phyloP scores from a whole-genome alignment of 2,888 invertebrate genomes.

The Liopterus haemorrhoidalis region DNA sequence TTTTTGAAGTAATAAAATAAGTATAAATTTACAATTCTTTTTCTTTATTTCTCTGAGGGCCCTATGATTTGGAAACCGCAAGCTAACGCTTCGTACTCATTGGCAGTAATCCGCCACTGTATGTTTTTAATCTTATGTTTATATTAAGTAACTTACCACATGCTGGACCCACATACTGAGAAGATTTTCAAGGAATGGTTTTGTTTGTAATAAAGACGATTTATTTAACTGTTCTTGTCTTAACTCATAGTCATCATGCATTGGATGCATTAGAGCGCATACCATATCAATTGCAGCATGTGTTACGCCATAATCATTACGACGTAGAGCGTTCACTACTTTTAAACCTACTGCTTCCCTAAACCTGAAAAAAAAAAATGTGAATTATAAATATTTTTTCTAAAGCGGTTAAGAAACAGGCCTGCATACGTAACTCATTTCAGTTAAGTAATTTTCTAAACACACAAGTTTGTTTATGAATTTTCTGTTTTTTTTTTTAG shows the following conservation, averaged over 20 bases:
- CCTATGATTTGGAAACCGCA: no score
- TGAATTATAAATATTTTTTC: slow-evolving; percentile 1
- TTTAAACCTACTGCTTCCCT: slow-evolving; percentile 91
- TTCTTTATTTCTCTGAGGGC: no score
- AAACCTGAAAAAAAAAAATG: slow-evolving; percentile 56
- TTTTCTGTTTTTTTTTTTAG: no score
- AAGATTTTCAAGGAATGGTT: slow-evolving; percentile 85
- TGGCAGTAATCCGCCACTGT: no score
- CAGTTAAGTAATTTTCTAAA: not conserved
- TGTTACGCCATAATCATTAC: slow-evolving; percentile 83
- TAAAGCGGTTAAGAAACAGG: not conserved
- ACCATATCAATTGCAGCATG: slow-evolving; percentile 97
- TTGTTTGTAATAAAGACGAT: slow-evolving; percentile 85
- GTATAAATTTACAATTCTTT: no score
- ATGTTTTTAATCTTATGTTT: not conserved
- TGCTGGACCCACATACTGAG: slow-evolving; percentile 93
- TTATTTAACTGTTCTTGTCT: slow-evolving; percentile 98
- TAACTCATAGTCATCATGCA: slow-evolving; percentile 93
- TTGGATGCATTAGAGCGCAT: slow-evolving; percentile 97
- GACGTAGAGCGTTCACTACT: slow-evolving; percentile 82
- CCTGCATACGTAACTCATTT: not conserved
- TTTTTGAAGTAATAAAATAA: no score
- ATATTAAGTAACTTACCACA: slow-evolving; percentile 61
- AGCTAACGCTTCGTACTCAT: no score
- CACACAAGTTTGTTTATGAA: no score